Evolutionary conservation across 2,113 vertebrate species (phyloP).

Genomic region (Neolamprologus brichardi): DNA sequence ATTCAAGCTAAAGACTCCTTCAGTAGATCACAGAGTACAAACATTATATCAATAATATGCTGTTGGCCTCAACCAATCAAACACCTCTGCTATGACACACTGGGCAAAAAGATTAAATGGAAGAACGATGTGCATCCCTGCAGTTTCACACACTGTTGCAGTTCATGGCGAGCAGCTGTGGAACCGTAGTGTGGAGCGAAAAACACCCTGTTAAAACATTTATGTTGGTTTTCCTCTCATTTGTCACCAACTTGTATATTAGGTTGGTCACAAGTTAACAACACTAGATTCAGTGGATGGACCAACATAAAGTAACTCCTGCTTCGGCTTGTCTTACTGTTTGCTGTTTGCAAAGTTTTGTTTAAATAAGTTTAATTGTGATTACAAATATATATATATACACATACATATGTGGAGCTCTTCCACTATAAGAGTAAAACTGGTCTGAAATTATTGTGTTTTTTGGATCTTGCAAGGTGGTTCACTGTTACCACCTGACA

Average conservation of each 20-base stretch:
- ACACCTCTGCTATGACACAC: not conserved
- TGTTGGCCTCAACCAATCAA: not conserved
- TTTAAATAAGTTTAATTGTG: not conserved
- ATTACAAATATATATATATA: accelerated
- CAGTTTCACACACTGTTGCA: not conserved
- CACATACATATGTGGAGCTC: accelerated
- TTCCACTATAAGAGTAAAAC: not conserved
- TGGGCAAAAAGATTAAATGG: not conserved
- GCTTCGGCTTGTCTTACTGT: not conserved
- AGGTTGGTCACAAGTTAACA: not conserved
- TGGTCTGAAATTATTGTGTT: not conserved
- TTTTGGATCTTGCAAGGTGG: conserved; percentile 33
- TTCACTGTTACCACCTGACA: conserved; percentile 65
- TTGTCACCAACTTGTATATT: not conserved
- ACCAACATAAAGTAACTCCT: not conserved
- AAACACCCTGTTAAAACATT: not conserved
- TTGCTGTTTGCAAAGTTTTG: not conserved
- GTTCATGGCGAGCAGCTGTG: not conserved
- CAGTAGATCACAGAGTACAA: not conserved
- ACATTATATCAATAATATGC: not conserved
- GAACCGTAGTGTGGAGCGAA: not conserved
- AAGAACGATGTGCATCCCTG: not conserved
- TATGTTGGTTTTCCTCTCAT: not conserved
- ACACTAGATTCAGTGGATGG: not conserved
- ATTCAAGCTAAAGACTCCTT: not conserved